phyloP scores from a whole-genome alignment of 2,797 vertebrate species.

The Pteronotus mesoamericanus region DNA sequence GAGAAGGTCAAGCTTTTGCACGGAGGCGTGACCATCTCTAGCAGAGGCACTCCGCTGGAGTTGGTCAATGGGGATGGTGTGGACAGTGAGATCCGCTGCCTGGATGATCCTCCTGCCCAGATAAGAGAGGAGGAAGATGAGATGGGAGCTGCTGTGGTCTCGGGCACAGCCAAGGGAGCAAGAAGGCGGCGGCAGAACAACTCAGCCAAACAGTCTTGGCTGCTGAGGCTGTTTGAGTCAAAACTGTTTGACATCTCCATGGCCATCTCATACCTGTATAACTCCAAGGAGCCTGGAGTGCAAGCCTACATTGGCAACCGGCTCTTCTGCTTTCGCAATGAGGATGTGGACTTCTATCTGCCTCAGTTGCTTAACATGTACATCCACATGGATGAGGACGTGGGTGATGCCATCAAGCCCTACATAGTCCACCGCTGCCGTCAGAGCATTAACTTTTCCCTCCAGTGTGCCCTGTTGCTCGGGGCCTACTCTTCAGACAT shows the following conservation, averaged over 20 bases:
- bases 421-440: conserved; percentile 97
- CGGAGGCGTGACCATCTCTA: neutral
- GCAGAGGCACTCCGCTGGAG: neutral
- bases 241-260: conserved; percentile 98
- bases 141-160: conserved; percentile 26
- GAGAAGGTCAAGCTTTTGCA: conserved; percentile 90
- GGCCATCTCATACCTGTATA: conserved; percentile 98
- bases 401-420: conserved; percentile 97
- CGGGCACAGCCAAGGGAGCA: conserved; percentile 81
- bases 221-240: conserved; percentile 95
- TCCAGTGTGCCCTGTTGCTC: conserved; percentile 94
- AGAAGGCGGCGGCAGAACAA: conserved; percentile 89
- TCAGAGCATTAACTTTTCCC: conserved; percentile 94
- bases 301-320: conserved; percentile 98
- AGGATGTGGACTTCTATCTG: conserved; percentile 96
- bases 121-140: conserved; percentile 84
- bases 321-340: conserved; percentile 93
- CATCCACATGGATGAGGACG: conserved; percentile 98
- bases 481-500: conserved; percentile 97
- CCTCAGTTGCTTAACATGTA: conserved; percentile 99
- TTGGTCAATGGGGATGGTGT: conserved; percentile 77
- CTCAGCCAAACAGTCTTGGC: conserved; percentile 95
- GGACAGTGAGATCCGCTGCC: conserved; percentile 71
- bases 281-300: conserved; percentile 96
- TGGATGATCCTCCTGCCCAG: conserved; percentile 60